Evolutionary conservation across 1,140 invertebrate genomes (phyloP).

Genomic region (Nephila pilipes): DNA sequence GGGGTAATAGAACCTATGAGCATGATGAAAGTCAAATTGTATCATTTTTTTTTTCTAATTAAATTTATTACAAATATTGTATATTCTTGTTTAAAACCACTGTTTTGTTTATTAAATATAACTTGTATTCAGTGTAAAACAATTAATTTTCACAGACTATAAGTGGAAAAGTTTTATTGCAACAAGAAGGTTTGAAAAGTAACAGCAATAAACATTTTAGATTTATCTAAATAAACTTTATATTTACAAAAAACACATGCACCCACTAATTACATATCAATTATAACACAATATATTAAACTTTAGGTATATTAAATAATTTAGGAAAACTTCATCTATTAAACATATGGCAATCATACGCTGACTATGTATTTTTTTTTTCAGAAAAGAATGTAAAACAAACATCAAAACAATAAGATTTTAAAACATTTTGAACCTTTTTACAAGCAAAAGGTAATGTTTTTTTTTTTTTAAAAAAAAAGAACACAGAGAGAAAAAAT

Average conservation of each 20-base stretch:
- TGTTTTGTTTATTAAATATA: too few species aligned
- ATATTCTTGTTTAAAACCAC: too few species aligned
- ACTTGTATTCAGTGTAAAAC: too few species aligned
- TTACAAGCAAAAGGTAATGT: neutral
- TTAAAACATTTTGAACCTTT: neutral
- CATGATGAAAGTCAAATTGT: too few species aligned
- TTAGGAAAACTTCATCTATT: neutral
- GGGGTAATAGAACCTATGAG: too few species aligned
- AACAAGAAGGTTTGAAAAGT: neutral
- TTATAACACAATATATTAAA: neutral
- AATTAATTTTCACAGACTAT: neutral
- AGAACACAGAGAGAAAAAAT: neutral
- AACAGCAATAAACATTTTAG: constrained; percentile 19
- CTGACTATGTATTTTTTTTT: neutral
- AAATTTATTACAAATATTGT: too few species aligned
- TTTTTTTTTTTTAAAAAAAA: neutral
- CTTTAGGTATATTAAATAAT: constrained; percentile 5
- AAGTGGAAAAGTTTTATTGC: neutral
- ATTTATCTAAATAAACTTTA: constrained; percentile 63
- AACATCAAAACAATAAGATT: neutral
- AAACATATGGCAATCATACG: constrained; percentile 65
- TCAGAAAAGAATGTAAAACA: neutral
- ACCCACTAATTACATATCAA: constrained; percentile 54
- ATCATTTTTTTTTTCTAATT: too few species aligned
- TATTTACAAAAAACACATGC: constrained; percentile 57